phyloP scores from a whole-genome alignment of 2,797 vertebrate genomes.

The Oreonectes daqikongensis region DNA sequence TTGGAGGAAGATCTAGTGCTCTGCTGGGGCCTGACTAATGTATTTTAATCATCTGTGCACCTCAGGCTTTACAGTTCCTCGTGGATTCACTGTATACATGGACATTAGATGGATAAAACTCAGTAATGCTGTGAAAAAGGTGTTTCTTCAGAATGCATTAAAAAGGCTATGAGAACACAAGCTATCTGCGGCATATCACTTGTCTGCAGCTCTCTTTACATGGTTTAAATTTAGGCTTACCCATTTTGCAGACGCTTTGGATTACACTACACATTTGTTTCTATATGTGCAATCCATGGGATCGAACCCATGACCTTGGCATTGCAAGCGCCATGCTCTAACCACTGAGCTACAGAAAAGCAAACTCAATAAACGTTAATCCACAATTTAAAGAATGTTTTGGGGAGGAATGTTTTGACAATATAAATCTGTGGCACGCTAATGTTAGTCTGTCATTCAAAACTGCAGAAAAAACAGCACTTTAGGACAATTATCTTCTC shows the following conservation, averaged over 20 bases:
- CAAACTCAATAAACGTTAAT: background rate
- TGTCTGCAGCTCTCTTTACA: background rate
- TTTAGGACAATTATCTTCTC: conserved; percentile 35
- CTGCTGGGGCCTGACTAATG: conserved; percentile 1
- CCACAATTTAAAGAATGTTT: background rate
- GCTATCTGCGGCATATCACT: background rate
- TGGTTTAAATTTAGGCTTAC: background rate
- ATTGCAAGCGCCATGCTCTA: too few relatives aligned
- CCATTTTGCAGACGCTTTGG: too few relatives aligned
- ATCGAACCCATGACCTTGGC: too few relatives aligned
- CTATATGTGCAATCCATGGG: too few relatives aligned
- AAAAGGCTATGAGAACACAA: background rate
- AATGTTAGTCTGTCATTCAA: conserved; percentile 36
- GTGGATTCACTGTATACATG: background rate
- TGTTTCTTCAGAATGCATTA: background rate
- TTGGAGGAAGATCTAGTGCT: conserved; percentile 11
- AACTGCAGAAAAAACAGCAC: conserved; percentile 23
- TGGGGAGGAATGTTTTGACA: background rate
- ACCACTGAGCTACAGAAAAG: too few relatives aligned
- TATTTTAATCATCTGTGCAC: conserved; percentile 15
- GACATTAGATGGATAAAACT: background rate
- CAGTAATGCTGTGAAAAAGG: background rate
- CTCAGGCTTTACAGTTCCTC: background rate
- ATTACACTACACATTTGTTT: too few relatives aligned
- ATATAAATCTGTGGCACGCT: conserved; percentile 2